phyloP scores from a whole-genome alignment of 2,113 vertebrate species.

The Antechinus flavipes region DNA sequence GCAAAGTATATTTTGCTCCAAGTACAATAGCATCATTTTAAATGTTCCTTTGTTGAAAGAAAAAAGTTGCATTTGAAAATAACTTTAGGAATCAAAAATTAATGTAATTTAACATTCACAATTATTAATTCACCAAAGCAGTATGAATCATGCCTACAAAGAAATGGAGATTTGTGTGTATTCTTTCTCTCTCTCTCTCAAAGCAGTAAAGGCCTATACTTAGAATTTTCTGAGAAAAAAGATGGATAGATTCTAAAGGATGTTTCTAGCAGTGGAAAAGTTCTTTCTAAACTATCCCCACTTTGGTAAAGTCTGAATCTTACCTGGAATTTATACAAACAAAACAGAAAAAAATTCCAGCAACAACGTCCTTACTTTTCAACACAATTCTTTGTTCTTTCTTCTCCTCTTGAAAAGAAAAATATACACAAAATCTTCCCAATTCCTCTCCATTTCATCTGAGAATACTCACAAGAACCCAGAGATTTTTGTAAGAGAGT shows the following conservation, averaged over 20 bases:
- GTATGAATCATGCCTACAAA: neutral
- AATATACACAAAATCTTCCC: neutral
- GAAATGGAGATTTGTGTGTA: neutral
- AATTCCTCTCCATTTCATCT: neutral
- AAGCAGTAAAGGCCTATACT: neutral
- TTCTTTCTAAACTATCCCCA: neutral
- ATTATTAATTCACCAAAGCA: neutral
- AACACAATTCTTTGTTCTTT: neutral
- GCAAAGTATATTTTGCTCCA: neutral
- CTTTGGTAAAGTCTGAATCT: neutral
- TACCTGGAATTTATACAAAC: neutral
- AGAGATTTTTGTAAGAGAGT: neutral
- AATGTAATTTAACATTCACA: neutral
- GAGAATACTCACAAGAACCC: neutral
- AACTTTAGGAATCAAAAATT: neutral
- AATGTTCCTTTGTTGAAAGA: neutral
- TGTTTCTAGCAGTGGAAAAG: neutral
- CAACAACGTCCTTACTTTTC: neutral
- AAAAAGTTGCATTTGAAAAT: neutral
- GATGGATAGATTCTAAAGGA: neutral
- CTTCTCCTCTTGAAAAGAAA: neutral
- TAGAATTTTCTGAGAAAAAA: neutral
- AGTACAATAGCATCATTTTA: neutral
- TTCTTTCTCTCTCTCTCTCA: neutral
- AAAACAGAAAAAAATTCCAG: neutral